A percentile compares a stretch with the other conserved stretches of the same genome.
phyloP scores from a whole-genome alignment of 1,140 invertebrate species.

The Samia ricini region DNA sequence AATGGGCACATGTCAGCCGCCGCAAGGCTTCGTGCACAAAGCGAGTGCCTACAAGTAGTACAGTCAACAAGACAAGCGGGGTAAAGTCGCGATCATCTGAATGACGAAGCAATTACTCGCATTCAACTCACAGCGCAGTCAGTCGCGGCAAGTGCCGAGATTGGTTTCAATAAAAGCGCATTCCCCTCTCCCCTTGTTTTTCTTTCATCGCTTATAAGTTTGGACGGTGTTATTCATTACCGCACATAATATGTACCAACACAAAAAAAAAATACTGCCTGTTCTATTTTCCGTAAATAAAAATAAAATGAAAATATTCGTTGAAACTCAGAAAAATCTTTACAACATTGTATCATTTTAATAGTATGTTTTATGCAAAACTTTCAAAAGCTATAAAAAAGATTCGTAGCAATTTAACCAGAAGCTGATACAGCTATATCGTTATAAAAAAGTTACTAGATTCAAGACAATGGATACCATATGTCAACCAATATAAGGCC shows the following conservation, averaged over 20 bases:
- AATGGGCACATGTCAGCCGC: conserved; percentile 62
- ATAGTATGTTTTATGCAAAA: too few relatives aligned
- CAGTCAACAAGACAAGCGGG: conserved; percentile 72
- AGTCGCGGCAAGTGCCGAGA: conserved; percentile 71
- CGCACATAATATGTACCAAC: conserved; percentile 12
- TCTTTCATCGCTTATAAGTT: conserved; percentile 69
- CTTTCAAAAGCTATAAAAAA: too few relatives aligned
- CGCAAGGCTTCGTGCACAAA: conserved; percentile 62
- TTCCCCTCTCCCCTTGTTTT: conserved; percentile 70
- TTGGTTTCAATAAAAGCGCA: conserved; percentile 76
- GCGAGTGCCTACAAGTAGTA: conserved; percentile 61
- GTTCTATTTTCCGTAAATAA: too few relatives aligned
- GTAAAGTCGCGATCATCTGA: conserved; percentile 68
- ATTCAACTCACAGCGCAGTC: conserved; percentile 65
- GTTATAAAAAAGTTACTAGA: not conserved
- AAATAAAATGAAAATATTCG: too few relatives aligned
- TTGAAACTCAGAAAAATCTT: too few relatives aligned
- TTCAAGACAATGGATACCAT: not conserved
- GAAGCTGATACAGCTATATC: not conserved
- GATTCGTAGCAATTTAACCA: not conserved
- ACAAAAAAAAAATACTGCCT: too few relatives aligned
- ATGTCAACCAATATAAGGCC: not conserved
- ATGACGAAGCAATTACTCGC: conserved; percentile 74
- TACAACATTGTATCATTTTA: too few relatives aligned
- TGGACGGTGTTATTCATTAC: conserved; percentile 64